Evolutionary conservation across 2,113 vertebrate genomes (phyloP).

Genomic region (Cepphus grylle): DNA sequence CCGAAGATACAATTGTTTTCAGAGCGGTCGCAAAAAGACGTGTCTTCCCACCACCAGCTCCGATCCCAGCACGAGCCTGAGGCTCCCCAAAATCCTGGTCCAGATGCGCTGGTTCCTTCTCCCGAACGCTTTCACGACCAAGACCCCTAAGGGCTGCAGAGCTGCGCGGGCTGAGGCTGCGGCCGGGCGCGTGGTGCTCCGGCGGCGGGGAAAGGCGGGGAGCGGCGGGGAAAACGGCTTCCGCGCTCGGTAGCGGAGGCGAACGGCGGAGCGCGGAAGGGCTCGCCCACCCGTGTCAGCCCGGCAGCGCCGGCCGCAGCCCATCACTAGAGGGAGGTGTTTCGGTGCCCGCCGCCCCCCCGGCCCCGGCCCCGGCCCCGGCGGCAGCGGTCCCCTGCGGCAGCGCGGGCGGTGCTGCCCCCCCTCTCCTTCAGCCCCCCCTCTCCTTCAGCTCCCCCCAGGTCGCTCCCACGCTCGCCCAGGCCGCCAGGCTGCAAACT

Average conservation of each 20-base stretch:
- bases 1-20: accelerated
- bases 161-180: neutral
- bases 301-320: neutral
- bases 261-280: accelerated
- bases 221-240: too few relatives aligned
- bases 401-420: neutral
- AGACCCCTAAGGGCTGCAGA: neutral
- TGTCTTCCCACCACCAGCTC: neutral
- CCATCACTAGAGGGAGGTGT: neutral
- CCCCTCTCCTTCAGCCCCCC: neutral
- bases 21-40: neutral
- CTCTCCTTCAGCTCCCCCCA: too few relatives aligned
- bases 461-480: neutral
- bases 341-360: neutral
- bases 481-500: neutral
- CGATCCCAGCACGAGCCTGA: neutral
- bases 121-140: accelerated
- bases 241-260: accelerated
- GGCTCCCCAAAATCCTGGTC: neutral
- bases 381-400: neutral
- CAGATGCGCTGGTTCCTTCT: accelerated
- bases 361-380: too few relatives aligned
- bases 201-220: too few relatives aligned
- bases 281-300: accelerated
- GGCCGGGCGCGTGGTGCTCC: neutral